Evolutionary conservation across 2,888 invertebrate genomes (phyloP).

Genomic region (Himalopsyche kuldschensis): DNA sequence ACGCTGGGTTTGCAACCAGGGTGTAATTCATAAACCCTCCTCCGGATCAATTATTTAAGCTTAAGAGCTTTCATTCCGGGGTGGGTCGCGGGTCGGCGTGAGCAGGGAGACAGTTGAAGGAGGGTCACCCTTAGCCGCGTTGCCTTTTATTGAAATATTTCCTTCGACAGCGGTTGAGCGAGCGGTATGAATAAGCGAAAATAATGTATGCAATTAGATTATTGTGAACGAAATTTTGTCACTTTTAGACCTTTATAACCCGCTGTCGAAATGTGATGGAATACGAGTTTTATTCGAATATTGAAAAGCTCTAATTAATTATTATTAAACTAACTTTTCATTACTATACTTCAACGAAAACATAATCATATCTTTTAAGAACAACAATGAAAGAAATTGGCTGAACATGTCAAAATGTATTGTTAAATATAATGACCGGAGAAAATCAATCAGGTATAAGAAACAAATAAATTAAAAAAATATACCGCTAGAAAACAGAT

Average conservation of each 20-base stretch:
- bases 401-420: too few relatives aligned
- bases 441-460: too few relatives aligned
- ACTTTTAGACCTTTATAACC: not conserved
- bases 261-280: not conserved
- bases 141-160: not conserved
- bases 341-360: not conserved
- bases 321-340: not conserved
- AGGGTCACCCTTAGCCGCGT: not conserved
- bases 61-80: constrained; percentile 14
- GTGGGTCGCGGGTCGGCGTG: not conserved
- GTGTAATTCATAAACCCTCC: constrained; percentile 22
- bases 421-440: too few relatives aligned
- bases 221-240: not conserved
- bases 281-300: not conserved
- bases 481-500: too few relatives aligned
- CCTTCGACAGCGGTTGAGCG: not conserved
- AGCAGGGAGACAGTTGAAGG: not conserved
- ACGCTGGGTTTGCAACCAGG: constrained; percentile 5
- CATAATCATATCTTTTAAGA: too few relatives aligned
- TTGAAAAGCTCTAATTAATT: not conserved
- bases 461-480: too few relatives aligned
- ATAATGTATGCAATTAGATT: not conserved
- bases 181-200: not conserved
- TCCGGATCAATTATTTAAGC: constrained; percentile 30
- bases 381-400: too few relatives aligned